Conservation (phyloP, 2,797 vertebrate genomes). For the Somateria mollissima region DNA sequence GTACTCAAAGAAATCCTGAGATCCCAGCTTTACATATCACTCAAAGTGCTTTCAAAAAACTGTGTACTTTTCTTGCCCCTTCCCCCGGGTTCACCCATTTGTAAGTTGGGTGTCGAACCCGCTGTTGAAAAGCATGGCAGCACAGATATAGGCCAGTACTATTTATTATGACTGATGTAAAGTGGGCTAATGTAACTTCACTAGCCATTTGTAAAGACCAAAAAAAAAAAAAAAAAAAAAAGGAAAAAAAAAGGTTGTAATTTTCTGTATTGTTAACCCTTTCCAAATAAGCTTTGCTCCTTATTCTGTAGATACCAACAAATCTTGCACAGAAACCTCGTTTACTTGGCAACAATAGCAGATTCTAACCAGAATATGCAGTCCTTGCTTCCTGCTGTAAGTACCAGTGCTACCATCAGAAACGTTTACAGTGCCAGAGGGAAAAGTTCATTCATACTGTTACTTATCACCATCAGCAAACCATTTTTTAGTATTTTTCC, state of each 20-base stretch:
- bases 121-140: background rate
- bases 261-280: background rate
- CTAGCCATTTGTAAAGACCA: background rate
- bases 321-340: slow-evolving; percentile 96
- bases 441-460: background rate
- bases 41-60: background rate
- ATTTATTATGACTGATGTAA: background rate
- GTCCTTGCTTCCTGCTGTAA: slow-evolving; percentile 93
- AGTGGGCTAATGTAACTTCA: background rate
- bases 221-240: fast-evolving
- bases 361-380: slow-evolving; percentile 99
- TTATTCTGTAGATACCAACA: slow-evolving; percentile 90
- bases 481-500: background rate
- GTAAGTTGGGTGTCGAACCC: background rate
- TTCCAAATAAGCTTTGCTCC: slow-evolving; percentile 40
- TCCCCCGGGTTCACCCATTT: background rate
- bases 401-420: slow-evolving; percentile 65
- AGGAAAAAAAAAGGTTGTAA: background rate
- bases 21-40: background rate
- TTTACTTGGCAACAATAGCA: slow-evolving; percentile 96
- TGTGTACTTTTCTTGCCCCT: background rate
- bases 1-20: background rate
- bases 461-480: background rate
- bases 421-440: background rate
- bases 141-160: background rate